phyloP scores from a whole-genome alignment of 2,888 invertebrate species.

The Drosophila niveifrons region DNA sequence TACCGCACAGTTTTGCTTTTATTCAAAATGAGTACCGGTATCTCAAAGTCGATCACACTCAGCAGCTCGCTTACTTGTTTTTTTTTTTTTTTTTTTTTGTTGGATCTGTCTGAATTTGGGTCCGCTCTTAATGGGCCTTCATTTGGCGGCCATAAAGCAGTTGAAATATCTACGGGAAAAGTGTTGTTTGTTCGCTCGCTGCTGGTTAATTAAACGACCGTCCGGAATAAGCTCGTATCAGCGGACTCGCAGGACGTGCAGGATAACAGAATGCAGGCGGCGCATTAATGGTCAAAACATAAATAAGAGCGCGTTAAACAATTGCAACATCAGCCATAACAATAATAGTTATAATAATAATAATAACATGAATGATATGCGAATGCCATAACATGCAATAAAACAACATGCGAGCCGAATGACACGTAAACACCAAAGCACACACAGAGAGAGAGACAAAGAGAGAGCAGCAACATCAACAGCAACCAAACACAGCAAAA shows the following conservation, averaged over 20 bases:
- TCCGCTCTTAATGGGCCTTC: constrained; percentile 52
- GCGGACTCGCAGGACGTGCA: constrained; percentile 11
- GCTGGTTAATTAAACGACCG: constrained; percentile 67
- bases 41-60: no score
- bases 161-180: constrained; percentile 35
- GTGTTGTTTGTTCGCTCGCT: constrained; percentile 41
- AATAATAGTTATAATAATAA: constrained; percentile 37
- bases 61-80: no score
- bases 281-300: constrained; percentile 59
- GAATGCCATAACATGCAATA: constrained; percentile 67
- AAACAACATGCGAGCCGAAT: constrained; percentile 59
- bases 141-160: constrained; percentile 52
- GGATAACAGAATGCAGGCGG: constrained; percentile 22
- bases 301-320: constrained; percentile 66
- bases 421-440: constrained; percentile 45
- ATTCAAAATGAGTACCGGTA: no score
- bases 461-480: constrained; percentile 10
- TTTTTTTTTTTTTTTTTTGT: not conserved
- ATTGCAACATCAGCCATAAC: constrained; percentile 50
- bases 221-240: constrained; percentile 25
- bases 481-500: constrained; percentile 17
- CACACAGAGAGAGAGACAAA: constrained; percentile 14
- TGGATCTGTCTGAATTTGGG: constrained; percentile 3
- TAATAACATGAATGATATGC: constrained; percentile 64
- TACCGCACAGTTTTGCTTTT: no score